Evolutionary conservation across 2,888 invertebrate genomes (phyloP).

Genomic region (Tetramorium bicarinatum): DNA sequence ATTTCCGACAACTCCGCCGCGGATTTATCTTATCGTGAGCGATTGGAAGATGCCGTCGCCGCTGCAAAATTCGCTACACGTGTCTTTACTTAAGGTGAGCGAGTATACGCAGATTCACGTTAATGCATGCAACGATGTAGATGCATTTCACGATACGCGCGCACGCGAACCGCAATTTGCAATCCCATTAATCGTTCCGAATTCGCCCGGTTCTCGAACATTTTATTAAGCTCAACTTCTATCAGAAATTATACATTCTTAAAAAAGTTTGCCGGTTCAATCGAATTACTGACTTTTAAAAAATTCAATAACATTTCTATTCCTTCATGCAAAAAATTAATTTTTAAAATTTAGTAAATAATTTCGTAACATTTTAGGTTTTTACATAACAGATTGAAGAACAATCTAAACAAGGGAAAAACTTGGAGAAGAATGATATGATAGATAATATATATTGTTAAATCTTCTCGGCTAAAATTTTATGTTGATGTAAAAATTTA

Average conservation of each 20-base stretch:
- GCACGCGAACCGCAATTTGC: slow-evolving; percentile 19
- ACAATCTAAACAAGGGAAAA: neutral
- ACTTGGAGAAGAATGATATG: neutral
- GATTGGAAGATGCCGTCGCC: slow-evolving; percentile 23
- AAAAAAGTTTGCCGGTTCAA: neutral
- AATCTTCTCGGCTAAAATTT: neutral
- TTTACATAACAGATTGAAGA: neutral
- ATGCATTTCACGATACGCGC: slow-evolving; percentile 19
- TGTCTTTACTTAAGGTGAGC: slow-evolving; percentile 44
- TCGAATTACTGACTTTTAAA: neutral
- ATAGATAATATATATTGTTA: neutral
- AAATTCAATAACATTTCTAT: neutral
- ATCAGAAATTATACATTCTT: neutral
- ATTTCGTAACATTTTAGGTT: neutral
- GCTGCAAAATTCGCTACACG: slow-evolving; percentile 42
- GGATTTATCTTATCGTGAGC: slow-evolving; percentile 63
- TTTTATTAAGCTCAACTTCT: neutral
- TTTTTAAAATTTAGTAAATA: neutral
- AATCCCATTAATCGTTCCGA: slow-evolving; percentile 22
- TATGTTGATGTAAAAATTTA: neutral
- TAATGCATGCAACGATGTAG: slow-evolving; percentile 12
- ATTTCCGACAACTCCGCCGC: slow-evolving; percentile 55
- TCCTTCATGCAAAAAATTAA: neutral
- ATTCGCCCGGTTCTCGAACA: neutral
- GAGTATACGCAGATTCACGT: neutral